These are phyloP conservation scores for Punctoribates punctum DNA, from an alignment of 2,888 invertebrate species.

Conservation along the genomic window DNA sequence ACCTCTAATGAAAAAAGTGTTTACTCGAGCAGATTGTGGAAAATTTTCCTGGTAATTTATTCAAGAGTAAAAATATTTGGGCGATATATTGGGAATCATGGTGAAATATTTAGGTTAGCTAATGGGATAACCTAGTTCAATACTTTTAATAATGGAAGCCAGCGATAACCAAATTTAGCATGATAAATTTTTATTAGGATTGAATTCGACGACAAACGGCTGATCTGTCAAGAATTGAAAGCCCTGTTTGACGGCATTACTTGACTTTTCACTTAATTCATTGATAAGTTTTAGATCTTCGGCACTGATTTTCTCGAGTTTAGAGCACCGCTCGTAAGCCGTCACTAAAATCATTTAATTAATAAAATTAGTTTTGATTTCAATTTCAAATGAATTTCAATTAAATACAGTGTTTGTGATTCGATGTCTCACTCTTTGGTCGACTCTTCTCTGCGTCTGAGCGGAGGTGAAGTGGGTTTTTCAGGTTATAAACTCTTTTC, in stretches of 20 bases:
- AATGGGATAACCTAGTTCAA: too few relatives aligned
- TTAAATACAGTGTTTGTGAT: neutral
- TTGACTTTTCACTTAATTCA: neutral
- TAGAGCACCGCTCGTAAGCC: neutral
- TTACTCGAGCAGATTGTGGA: too few relatives aligned
- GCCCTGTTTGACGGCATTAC: neutral
- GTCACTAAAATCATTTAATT: neutral
- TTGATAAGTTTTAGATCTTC: slow-evolving; percentile 8
- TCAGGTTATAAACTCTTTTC: neutral
- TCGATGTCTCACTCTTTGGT: too few relatives aligned
- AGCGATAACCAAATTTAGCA: too few relatives aligned
- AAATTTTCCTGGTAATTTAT: too few relatives aligned
- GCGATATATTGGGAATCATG: too few relatives aligned
- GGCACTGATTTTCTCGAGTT: neutral
- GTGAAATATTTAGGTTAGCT: too few relatives aligned
- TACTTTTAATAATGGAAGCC: too few relatives aligned
- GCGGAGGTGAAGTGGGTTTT: neutral
- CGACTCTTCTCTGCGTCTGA: neutral
- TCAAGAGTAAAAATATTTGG: too few relatives aligned
- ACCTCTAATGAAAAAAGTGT: too few relatives aligned
- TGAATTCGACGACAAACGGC: slow-evolving; percentile 25
- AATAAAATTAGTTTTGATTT: neutral
- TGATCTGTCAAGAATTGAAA: neutral
- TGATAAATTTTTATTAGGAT: neutral
- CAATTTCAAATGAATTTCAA: neutral